Evolutionary conservation across 2,888 invertebrate species (phyloP).

Genomic region (Zele albiditarsus): DNA sequence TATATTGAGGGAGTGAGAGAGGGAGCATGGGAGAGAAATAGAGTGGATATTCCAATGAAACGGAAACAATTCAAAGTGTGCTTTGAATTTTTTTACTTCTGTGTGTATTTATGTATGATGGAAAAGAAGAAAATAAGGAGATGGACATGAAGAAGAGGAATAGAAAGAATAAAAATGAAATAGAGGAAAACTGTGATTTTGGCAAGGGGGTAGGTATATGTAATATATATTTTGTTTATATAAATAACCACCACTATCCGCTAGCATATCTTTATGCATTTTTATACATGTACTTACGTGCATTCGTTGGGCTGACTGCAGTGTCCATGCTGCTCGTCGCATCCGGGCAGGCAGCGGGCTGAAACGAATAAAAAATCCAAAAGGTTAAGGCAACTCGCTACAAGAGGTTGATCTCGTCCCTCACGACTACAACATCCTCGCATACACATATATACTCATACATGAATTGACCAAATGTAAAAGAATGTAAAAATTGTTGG

Average conservation of each 20-base stretch:
- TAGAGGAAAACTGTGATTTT: not conserved
- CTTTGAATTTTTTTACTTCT: constrained; percentile 3
- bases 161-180: not conserved
- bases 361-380: constrained; percentile 75
- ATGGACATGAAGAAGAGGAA: constrained; percentile 3
- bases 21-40: constrained; percentile 16
- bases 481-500: not conserved
- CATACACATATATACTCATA: constrained; percentile 4
- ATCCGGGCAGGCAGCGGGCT: constrained; percentile 96
- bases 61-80: constrained; percentile 9
- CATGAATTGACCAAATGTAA: constrained; percentile 23
- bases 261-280: not conserved
- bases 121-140: constrained; percentile 13
- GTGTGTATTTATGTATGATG: not conserved
- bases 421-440: constrained; percentile 55
- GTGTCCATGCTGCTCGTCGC: constrained; percentile 91
- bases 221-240: not conserved
- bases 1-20: not conserved
- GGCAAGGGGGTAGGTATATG: no score
- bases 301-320: constrained; percentile 96
- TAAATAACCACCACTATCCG: not conserved
- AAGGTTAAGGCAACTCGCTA: constrained; percentile 69
- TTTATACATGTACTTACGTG: constrained; percentile 83
- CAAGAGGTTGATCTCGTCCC: constrained; percentile 69
- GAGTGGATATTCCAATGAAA: not conserved